These are phyloP conservation scores for Diogma glabrata DNA, from an alignment of 2,888 invertebrate species.

Conservation along the genomic window DNA sequence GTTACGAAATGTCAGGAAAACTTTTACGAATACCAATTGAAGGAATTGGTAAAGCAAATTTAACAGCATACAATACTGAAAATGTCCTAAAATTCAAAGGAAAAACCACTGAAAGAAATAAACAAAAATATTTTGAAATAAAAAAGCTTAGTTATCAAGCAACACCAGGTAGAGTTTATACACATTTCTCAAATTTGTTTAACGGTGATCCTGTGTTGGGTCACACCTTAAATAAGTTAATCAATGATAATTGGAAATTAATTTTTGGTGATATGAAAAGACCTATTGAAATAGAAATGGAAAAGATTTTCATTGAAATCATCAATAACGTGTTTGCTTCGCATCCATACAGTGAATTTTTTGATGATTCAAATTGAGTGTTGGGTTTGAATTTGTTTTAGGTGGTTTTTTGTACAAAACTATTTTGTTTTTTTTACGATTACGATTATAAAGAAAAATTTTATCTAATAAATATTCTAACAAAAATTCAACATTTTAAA, in stretches of 20 bases:
- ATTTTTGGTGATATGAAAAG: conserved; percentile 46
- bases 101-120: conserved; percentile 42
- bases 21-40: conserved; percentile 48
- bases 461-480: too few species aligned
- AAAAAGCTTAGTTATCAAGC: conserved; percentile 45
- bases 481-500: too few species aligned
- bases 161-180: conserved; percentile 39
- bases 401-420: too few species aligned
- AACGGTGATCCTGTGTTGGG: conserved; percentile 43
- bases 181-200: conserved; percentile 49
- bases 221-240: conserved; percentile 44
- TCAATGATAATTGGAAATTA: conserved; percentile 45
- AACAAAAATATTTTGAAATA: conserved; percentile 45
- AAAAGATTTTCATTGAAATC: background rate
- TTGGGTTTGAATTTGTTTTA: too few species aligned
- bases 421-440: too few species aligned
- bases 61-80: conserved; percentile 47
- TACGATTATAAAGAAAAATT: too few species aligned
- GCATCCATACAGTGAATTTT: background rate
- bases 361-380: too few species aligned
- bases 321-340: background rate
- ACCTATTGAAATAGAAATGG: conserved; percentile 24
- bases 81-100: conserved; percentile 44
- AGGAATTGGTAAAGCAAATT: conserved; percentile 47
- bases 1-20: conserved; percentile 49